Base-by-base conservation (phyloP, 1,140 invertebrate species). In the Solenopsis fugax region DNA sequence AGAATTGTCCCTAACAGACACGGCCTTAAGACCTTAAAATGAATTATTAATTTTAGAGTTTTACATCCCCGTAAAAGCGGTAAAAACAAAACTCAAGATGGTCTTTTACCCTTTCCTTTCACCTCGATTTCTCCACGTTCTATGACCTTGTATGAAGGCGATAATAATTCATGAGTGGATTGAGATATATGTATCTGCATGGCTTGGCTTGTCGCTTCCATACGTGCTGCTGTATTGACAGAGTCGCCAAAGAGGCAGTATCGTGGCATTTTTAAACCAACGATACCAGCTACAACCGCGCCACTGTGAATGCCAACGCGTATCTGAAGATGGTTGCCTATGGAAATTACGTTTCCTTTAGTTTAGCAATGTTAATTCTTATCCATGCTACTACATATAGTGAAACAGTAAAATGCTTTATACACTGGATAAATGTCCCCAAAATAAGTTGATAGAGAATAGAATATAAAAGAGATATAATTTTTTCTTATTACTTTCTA, bases 131-230 rank as follows among this genome's bases (percentile, higher is more conserved):
- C 97, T 13, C 97, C 98, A 24, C 98, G 96, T 93, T 98, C 97
- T 16, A 96, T 96, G 4, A 98, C 97, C 87, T 96, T 96, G 93
- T 99, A 99, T 0, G 96, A 96, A 0, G 96, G 95, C 0, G 97
- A 97, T 6, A 99, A 95, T 6, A 98, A 95, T 88, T 97, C 96
- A 91, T 96, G 97, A 0, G 98, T 99, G 0, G 97, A 97, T 92
- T 99, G 97, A 0, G 98, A 99, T 89, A 99, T 98, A 92, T 99
- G 98, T 88, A 99, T 98, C 95, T 98, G 98, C 97, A 99, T 99
- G 0, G 98, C 97, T 93, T 97, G 97, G 80, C 98, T 98, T 0
- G 98, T 98, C 1, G 98, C 98, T 93, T 99, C 98, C 98, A 99
- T 98, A 34, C 98, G 95, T 0, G 98, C 98, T 4, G 98, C 98